Evolutionary conservation across 2,113 vertebrate genomes (phyloP).

Genomic region (Heteronetta atricapilla): DNA sequence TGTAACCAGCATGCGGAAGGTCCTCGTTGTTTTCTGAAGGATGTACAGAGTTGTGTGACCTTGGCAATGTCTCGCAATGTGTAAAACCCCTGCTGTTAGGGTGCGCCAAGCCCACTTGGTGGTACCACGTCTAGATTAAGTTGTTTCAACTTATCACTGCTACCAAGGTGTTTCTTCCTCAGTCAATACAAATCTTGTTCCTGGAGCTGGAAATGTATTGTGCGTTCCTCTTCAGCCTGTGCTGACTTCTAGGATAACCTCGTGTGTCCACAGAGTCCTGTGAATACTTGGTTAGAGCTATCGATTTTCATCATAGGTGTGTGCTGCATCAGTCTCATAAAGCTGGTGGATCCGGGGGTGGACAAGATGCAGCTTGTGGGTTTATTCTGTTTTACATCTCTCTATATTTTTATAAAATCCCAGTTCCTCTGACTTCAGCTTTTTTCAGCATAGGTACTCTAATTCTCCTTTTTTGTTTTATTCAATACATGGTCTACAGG

Average conservation of each 20-base stretch:
- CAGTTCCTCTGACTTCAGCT: neutral
- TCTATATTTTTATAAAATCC: neutral
- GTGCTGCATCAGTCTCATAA: neutral
- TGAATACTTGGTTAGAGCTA: neutral
- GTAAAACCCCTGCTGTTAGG: neutral
- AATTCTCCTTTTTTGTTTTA: neutral
- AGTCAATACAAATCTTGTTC: neutral
- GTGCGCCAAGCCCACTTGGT: neutral
- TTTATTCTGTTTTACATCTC: neutral
- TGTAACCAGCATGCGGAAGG: neutral
- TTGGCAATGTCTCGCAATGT: neutral
- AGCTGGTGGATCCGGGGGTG: neutral
- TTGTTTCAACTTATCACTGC: neutral
- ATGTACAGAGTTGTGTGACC: neutral
- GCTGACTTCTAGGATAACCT: neutral
- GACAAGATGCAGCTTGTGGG: neutral
- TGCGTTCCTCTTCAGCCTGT: neutral
- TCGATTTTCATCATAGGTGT: neutral
- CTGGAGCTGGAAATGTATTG: neutral
- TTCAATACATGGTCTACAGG: neutral
- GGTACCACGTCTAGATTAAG: neutral
- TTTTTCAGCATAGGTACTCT: neutral
- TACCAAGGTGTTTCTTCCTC: slow-evolving; percentile 15
- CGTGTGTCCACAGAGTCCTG: neutral
- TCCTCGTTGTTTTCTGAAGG: neutral